Evolutionary conservation across 1,140 invertebrate species (phyloP).

Genomic region (Zaprionus vittiger): DNA sequence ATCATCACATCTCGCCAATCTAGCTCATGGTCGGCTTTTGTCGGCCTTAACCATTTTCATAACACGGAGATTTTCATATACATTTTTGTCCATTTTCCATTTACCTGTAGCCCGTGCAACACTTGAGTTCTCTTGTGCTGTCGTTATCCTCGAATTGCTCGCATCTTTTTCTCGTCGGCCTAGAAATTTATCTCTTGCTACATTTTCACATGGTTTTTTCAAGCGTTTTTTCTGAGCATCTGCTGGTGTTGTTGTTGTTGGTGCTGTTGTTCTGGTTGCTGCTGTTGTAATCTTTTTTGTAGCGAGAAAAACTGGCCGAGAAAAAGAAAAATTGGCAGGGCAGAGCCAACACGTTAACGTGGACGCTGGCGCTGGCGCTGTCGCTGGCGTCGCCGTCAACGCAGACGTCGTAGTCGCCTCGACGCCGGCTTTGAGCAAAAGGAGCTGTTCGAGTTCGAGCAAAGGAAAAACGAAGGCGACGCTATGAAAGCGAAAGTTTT

Average conservation of each 20-base stretch:
- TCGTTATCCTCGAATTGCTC: constrained; percentile 46
- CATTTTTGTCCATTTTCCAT: not conserved
- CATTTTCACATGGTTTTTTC: constrained; percentile 68
- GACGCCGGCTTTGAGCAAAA: constrained; percentile 19
- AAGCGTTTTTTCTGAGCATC: constrained; percentile 49
- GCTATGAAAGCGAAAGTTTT: constrained; percentile 73
- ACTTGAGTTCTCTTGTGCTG: constrained; percentile 17
- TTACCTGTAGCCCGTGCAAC: constrained; percentile 34
- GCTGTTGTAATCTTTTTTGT: constrained; percentile 32
- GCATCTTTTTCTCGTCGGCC: constrained; percentile 20
- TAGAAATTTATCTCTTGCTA: constrained; percentile 63
- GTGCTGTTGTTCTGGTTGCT: not conserved
- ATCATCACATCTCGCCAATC: too few relatives aligned
- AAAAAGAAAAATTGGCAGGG: constrained; percentile 53
- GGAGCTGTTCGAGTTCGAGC: constrained; percentile 20
- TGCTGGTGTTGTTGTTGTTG: constrained; percentile 23
- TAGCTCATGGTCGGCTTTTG: constrained; percentile 10
- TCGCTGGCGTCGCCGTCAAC: not conserved
- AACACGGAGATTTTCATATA: not conserved
- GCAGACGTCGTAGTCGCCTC: not conserved
- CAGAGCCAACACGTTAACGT: constrained; percentile 9
- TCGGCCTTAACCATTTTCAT: not conserved
- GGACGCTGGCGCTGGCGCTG: not conserved
- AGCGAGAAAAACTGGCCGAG: constrained; percentile 32
- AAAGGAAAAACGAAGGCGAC: constrained; percentile 57